Percentiles rank a stretch among this genome's conserved stretches.
phyloP scores from a whole-genome alignment of 2,797 vertebrate genomes.

The Halcyon leucocephala region DNA sequence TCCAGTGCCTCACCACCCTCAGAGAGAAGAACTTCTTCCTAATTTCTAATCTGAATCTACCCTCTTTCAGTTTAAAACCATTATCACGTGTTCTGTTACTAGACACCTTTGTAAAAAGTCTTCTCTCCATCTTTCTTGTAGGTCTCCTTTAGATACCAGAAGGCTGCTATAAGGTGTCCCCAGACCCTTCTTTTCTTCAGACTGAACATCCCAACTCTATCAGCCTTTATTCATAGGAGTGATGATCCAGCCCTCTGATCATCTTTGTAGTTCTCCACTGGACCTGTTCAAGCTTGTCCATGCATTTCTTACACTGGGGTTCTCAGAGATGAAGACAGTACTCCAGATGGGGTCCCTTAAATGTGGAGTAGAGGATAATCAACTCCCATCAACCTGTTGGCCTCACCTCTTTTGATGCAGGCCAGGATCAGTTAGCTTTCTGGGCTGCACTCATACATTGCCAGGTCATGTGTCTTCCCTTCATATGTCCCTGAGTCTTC shows the following conservation, averaged over 20 bases:
- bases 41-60: background rate
- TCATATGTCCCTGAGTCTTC: too few relatives aligned
- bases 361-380: background rate
- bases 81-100: background rate
- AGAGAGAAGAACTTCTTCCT: background rate
- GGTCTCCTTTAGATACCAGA: background rate
- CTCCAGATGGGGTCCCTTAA: background rate
- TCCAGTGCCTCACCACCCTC: background rate
- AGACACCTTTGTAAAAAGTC: background rate
- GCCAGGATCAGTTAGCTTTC: background rate
- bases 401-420: background rate
- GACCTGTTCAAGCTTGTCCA: too few relatives aligned
- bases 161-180: background rate
- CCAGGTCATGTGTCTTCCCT: too few relatives aligned
- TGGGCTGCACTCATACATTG: background rate
- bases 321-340: background rate
- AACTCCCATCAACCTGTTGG: background rate
- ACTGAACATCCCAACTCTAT: background rate
- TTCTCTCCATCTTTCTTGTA: background rate
- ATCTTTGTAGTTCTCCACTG: background rate
- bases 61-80: background rate
- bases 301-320: background rate
- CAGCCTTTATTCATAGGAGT: background rate
- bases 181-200: background rate
- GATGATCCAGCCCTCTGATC: background rate